Base-by-base conservation (phyloP, 2,888 invertebrate species). In the Phania funesta region DNA sequence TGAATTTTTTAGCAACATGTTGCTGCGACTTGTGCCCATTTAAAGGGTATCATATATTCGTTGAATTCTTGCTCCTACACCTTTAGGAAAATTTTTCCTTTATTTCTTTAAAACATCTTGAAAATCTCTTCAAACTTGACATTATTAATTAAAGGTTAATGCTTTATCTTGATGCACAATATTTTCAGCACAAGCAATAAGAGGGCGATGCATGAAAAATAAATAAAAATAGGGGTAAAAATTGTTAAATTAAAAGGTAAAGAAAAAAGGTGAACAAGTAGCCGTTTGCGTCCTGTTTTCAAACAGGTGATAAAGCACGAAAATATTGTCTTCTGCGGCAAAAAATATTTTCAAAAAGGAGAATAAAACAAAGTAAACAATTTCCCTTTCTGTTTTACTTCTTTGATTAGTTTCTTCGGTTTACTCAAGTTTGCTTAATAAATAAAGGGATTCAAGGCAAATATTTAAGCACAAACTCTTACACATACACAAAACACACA, bases 131-230 rank as follows among this genome's bases (percentile, higher is more conserved):
- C 82, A 78, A 78, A 82, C 78, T 82, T 82, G 82, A 78, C 82
- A 82, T 82, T 78, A 82, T 82, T 82, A 75, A 82, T 78, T 78
- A 82, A 78, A 82, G 82, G 82, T 78, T 78, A 78, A 82, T 60
- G 50, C 48, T 74, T 73, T 82, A 82, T 82, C 82, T 82, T 65
- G 70, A 65, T 79, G 50, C 24, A 71, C 71, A 58, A 32, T 44
- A 58, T 35, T 65, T 74, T 74, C 64, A 78, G 54, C 56, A 26
- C 32, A n/a, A 32, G 24, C 52, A 50, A 6, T 48, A 20, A 46
- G 13, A 75, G 35, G 41, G 32, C 52, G 68, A 41, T 60, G 16
- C 6, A 20, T n/a, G n/a, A 68, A 67, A 65, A 48, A 58, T n/a
- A 26, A 70, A 29, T 13, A 20, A 62, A 76, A 52, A 60, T 3